Evolutionary conservation across 2,797 vertebrate genomes (phyloP).

Genomic region (Pseudotriccus pelzelni): DNA sequence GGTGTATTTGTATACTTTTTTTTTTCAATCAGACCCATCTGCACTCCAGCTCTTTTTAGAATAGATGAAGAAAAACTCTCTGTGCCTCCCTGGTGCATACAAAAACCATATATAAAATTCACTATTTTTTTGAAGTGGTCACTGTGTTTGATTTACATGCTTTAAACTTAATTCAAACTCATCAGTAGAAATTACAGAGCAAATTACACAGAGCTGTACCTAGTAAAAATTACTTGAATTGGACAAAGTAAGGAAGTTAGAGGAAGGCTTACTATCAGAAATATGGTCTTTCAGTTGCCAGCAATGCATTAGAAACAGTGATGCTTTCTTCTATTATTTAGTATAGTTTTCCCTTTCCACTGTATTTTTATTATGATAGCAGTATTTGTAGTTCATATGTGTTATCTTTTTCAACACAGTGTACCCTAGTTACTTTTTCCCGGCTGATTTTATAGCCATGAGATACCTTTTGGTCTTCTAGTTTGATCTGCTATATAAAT

Average conservation of each 20-base stretch:
- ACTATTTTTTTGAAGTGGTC: not conserved
- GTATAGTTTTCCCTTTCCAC: not conserved
- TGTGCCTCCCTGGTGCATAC: not conserved
- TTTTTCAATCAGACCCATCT: not conserved
- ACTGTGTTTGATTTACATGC: not conserved
- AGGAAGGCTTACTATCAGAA: not conserved
- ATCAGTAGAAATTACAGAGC: not conserved
- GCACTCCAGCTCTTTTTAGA: slow-evolving; percentile 8
- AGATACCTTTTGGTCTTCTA: not conserved
- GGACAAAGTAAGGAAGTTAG: not conserved
- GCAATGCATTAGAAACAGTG: not conserved
- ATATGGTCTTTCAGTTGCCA: not conserved
- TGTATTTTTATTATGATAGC: not conserved
- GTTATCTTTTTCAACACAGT: not conserved
- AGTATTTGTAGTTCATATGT: not conserved
- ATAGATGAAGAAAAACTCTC: not conserved
- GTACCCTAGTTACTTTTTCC: not conserved
- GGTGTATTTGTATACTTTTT: not conserved
- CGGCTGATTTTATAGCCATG: not conserved
- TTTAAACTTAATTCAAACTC: not conserved
- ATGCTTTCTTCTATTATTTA: not conserved
- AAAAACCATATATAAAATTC: not conserved
- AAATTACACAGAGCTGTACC: not conserved
- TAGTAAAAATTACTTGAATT: not conserved
- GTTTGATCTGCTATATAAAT: not conserved